Evolutionary conservation across 2,113 vertebrate species (phyloP), one percentile per base, ranked within the genome.

Genomic region (Tylochromis polylepis): DNA sequence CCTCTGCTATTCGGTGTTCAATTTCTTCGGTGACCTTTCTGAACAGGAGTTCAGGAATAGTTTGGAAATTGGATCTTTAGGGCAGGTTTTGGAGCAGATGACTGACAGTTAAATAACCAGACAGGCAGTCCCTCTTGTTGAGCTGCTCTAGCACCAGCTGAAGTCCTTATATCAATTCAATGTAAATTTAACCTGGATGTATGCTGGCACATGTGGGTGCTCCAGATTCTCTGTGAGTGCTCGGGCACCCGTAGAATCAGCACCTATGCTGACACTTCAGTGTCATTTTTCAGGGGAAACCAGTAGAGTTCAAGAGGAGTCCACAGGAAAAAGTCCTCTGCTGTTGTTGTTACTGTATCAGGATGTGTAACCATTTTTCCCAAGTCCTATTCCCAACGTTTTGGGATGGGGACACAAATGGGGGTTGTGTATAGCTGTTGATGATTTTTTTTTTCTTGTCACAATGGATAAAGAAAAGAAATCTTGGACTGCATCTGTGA

Each of bases 301-400:
- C 3, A 43, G 1, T 43, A 6, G 41, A 46, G 11, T 12, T 43
- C 41, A 12, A 43, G 3, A 43, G 2, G 11, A 43, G 6, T 27
- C 14, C 38, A 72, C n/a, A 72, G n/a, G n/a, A 43, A 70, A 16
- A n/a, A 0, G 0, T 43, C 12, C 65, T 46, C 6, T 72, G 38
- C 22, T 46, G 38, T 15, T 0, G 3, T 72, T 72, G 3, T 0
- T 4, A 46, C 22, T 27, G 65, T 11, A 11, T 16, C 14, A 5
- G 12, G 0, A 27, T 46, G 38, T 11, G 1, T 72, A 72, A 72
- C 38, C 38, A 46, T 46, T 43, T 70, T 27, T 0, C n/a, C 65
- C n/a, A 6, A 24, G 24, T 24, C 4, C 0, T 70, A 3, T 41
- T 70, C 36, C 36, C 4, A 24, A 0, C 38, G 11, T 22, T 70